Base-by-base conservation (phyloP, 1,140 invertebrate species). In the Achroia grisella region DNA sequence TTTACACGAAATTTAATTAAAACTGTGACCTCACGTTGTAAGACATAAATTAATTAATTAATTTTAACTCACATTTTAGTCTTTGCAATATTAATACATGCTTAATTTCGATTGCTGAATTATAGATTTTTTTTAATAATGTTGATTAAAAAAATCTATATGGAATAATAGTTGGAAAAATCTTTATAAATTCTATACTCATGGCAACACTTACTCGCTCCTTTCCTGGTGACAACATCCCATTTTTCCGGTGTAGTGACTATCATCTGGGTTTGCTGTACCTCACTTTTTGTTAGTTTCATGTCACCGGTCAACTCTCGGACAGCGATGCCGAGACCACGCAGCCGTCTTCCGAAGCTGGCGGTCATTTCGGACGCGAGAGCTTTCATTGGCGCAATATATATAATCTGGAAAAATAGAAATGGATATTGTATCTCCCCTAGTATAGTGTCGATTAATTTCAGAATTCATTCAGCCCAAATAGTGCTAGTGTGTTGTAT, bases 211-310 rank as follows among this genome's bases (percentile, higher is more conserved):
- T 66, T 53, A 84, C 87, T 87, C 53, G 57, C 91, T 90, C 93
- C 92, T 87, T 99, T 99, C 45, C 98, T 87, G 0, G 98, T 99
- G 1, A 99, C 96, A 10, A 99, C 97, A 86, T 99, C 98, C 98
- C 98, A 99, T 74, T 99, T 99, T 86, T 99, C 98, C 0, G 98
- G 98, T 0, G 98, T 99, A 1, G 97, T 98, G 2, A 99, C 95
- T 11, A 99, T 89, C 92, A 99, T 98, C 86, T 99, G 98, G 0
- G 98, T 99, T 66, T 97, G 91, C 12, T 92, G 89, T 47, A 99
- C 98, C 87, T 99, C 98, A 28, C 90, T 88, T 78, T 98, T 99
- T 0, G 96, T 97, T 12, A 99, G 84, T 67, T 98, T 96, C 94
- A 99, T 99, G 79, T 99, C 98, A 10, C 98, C 98, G 0, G 98